Conservation (phyloP, 92 coral and sea anemone species). For the Paragorgia papillata region DNA sequence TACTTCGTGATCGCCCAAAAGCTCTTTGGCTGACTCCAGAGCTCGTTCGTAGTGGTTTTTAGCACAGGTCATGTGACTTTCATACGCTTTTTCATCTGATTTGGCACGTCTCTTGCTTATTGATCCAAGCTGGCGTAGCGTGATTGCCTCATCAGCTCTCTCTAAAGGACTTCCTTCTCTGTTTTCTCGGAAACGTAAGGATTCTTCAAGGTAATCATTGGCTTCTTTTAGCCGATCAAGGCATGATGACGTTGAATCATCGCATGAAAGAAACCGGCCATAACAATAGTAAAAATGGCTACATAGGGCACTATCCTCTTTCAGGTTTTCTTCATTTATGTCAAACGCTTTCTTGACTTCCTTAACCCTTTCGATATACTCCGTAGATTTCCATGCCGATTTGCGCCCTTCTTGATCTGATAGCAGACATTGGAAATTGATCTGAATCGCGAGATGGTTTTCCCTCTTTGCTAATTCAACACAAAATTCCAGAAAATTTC, state of each 20-base stretch:
- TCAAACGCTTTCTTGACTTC: background rate
- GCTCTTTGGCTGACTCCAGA: background rate
- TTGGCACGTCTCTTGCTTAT: background rate
- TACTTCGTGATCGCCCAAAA: constrained; percentile 20
- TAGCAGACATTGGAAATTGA: constrained; percentile 6
- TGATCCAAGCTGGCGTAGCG: background rate
- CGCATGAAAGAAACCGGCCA: background rate
- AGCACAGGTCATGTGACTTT: too few relatives aligned
- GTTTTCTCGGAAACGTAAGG: background rate
- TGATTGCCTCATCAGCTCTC: background rate
- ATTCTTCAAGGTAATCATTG: background rate
- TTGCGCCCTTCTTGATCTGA: constrained; percentile 14
- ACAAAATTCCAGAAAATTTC: constrained; percentile 7
- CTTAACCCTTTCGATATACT: background rate
- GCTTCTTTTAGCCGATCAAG: background rate
- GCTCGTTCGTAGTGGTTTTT: background rate
- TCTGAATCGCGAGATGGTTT: background rate
- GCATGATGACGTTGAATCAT: background rate
- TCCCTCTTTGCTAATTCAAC: background rate
- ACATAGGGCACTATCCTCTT: background rate
- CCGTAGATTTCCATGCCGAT: background rate
- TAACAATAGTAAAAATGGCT: constrained; percentile 3
- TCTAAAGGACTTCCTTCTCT: background rate
- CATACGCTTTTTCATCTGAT: background rate
- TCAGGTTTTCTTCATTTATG: background rate